Conservation (phyloP, 2,888 invertebrate genomes). For the Peribatodes rhomboidaria region DNA sequence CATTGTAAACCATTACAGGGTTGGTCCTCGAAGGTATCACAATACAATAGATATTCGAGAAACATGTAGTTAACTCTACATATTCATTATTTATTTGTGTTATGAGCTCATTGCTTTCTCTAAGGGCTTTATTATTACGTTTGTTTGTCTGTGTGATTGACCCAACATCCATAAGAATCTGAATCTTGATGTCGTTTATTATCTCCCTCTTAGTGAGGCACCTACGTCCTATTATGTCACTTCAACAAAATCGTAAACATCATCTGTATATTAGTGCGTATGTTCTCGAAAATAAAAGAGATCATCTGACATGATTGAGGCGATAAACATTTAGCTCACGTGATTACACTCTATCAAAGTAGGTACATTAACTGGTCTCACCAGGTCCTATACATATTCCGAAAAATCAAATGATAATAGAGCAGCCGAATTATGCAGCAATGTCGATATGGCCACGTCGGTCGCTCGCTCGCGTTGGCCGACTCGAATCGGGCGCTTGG, state of each 20-base stretch:
- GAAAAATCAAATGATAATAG: constrained; percentile 13
- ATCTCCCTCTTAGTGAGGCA: constrained; percentile 31
- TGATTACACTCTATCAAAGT: constrained; percentile 45
- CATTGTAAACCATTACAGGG: not conserved
- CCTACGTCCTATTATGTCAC: constrained; percentile 20
- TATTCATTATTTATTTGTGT: too few relatives aligned
- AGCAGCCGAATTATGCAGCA: constrained; percentile 40
- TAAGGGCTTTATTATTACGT: constrained; percentile 15
- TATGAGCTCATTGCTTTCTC: not conserved
- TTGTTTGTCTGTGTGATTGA: constrained; percentile 4
- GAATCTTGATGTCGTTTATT: constrained; percentile 38
- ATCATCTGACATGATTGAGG: constrained; percentile 53
- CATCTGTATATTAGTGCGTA: constrained; percentile 24
- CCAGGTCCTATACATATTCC: constrained; percentile 38
- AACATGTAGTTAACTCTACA: not conserved
- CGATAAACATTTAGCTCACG: constrained; percentile 50
- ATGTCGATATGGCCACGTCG: constrained; percentile 50
- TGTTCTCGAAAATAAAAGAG: constrained; percentile 42
- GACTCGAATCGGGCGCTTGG: constrained; percentile 35
- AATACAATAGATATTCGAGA: not conserved
- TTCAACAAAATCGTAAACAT: constrained; percentile 21
- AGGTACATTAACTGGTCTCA: constrained; percentile 26
- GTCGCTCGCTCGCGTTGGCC: too few relatives aligned
- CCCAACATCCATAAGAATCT: constrained; percentile 32
- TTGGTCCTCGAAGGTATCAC: not conserved